Evolutionary conservation across 2,797 vertebrate species (phyloP), one percentile per base, ranked within the genome.

Genomic region (Peromyscus aztecus): DNA sequence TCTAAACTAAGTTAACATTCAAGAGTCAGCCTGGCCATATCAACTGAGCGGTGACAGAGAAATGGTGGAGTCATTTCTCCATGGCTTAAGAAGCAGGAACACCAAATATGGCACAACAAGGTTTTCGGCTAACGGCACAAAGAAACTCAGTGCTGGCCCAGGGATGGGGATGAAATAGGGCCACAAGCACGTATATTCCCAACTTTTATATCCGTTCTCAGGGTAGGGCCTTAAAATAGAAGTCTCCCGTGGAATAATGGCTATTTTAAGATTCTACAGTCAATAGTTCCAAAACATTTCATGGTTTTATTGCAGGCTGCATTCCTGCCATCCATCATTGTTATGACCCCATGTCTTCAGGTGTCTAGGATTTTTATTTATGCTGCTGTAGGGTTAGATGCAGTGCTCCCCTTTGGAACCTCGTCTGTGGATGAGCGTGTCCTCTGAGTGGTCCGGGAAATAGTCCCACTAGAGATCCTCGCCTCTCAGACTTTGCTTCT

Each of bases 261-360:
- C 37, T 83, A 59, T 83, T 90, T 84, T 81, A 76, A 92, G 59
- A 52, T 37, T 37, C 37, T 91, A 34, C 46, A 83, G 69, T 77
- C 9, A 94, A 81, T 46, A 16, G 13, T 92, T 95, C 43, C 78
- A 82, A 94, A 94, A n/a, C 34, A 46, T 57, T 61, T 73, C n/a
- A 57, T 4, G 59, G 4, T 83, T 87, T 71, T 14, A 19, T n/a
- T 57, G 57, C 19, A 83, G 34, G 55, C 67, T 69, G 13, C 91
- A 43, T 90, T 80, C 40, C 49, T 89, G 40, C n/a, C 46, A 71
- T n/a, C 43, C 80, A 12, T 69, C 61, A 94, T 86, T 69, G 21
- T 21, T 85, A 43, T 52, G 29, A 23, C 12, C 11, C 65, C 17
- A 37, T 46, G 69, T 61, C 55, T 73, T 73, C 77, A 77, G 3